Evolutionary conservation across 2,113 vertebrate genomes (phyloP), one percentile per base, ranked within the genome.

Genomic region (Anolis carolinensis): DNA sequence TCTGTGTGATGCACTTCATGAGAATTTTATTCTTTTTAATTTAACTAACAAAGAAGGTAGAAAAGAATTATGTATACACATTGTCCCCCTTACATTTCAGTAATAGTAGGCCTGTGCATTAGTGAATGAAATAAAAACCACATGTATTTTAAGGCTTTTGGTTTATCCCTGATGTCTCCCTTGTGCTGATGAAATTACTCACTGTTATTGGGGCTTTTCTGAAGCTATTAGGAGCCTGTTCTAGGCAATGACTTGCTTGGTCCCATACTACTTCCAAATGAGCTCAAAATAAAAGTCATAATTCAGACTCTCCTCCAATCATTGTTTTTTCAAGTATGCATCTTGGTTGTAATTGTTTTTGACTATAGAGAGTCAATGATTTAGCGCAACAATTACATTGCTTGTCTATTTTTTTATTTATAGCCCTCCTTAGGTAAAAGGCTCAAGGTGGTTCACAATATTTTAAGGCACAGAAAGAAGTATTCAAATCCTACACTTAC

Each of bases 41-140:
- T 90, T 92, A 92, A 73, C 77, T 89, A 94, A 86, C 86, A 89
- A 16, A 75, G 65, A 86, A 90, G 73, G 59, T 32, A 23, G 62
- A 39, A 65, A 65, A n/a, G 36, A 83, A 27, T 59, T 79, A 71
- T 62, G 50, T 79, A 59, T 34, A 72, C 44, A 71, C 5, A 10
- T 18, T 14, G 23, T 8, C 13, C 75, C 39, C 1, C 67, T 72
- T 13, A 16, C 73, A 76, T 81, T 87, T 81, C 76, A 77, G 52
- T 30, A 55, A 50, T 44, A 74, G 25, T 2, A 74, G 68, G 62
- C 48, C 25, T 81, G n/a, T 65, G 62, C 59, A 52, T 2, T 0
- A 3, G 55, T 39, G 74, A 83, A 52, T 62, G 18, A 36, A 50
- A 81, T 62, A 74, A 39, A 73, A n/a, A 18, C 76, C 18, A 50